Conservation (phyloP, 2,113 vertebrate genomes). For the Anarhynchus alexandrinus region DNA sequence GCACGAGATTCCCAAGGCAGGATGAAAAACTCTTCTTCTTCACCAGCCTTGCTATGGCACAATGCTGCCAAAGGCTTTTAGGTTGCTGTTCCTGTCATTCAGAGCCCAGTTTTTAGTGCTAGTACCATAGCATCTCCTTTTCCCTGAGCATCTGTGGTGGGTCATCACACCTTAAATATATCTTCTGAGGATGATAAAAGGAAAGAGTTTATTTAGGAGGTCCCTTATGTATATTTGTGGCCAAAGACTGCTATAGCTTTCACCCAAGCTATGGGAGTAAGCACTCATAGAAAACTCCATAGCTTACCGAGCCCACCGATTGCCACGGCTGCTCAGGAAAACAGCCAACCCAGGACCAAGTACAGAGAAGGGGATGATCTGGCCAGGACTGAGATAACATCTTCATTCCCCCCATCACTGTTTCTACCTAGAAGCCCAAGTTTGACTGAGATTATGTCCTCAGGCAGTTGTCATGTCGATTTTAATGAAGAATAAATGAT, state of each 20-base stretch:
- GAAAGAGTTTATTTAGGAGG: not conserved
- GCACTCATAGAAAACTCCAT: not conserved
- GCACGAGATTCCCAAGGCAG: not conserved
- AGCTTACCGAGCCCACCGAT: not conserved
- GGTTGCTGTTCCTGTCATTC: not conserved
- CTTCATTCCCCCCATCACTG: not conserved
- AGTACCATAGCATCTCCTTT: not conserved
- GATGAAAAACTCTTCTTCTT: not conserved
- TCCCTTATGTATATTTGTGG: not conserved
- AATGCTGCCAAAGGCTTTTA: not conserved
- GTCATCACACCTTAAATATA: not conserved
- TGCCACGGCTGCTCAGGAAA: not conserved
- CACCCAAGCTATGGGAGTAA: not conserved
- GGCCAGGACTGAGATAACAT: not conserved
- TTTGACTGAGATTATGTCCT: not conserved
- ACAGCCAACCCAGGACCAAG: not conserved
- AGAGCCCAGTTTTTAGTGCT: not conserved
- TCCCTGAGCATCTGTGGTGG: not conserved
- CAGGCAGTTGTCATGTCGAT: not conserved
- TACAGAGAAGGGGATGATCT: not conserved
- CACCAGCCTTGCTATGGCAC: not conserved
- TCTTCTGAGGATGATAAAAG: not conserved
- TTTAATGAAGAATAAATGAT: not conserved
- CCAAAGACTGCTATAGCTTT: not conserved
- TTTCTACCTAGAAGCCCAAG: not conserved